A percentile compares a stretch with the other conserved stretches of the same genome.
These are phyloP conservation scores for Oasisia sp. DNA, from an alignment of 2,888 invertebrate genomes.

Conservation along the genomic window DNA sequence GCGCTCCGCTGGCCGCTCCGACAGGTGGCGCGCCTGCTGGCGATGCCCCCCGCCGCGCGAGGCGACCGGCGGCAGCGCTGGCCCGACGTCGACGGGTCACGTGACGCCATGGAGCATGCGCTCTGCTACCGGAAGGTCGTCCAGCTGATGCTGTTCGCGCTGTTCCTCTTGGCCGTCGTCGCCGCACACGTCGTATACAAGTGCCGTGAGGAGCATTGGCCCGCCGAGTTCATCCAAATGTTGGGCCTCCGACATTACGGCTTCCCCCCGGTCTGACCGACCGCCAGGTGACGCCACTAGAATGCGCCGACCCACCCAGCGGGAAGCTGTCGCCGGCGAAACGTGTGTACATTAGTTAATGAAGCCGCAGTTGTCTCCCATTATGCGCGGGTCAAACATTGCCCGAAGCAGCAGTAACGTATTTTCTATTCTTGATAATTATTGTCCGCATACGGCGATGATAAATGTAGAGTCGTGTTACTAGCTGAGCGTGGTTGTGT, in stretches of 20 bases:
- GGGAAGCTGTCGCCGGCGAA: neutral
- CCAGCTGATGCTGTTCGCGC: neutral
- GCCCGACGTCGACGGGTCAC: conserved; percentile 12
- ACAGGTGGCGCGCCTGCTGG: neutral
- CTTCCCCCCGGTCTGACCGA: neutral
- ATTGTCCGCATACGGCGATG: neutral
- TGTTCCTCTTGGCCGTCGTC: neutral
- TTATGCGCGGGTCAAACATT: neutral
- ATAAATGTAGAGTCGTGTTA: neutral
- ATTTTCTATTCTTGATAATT: neutral
- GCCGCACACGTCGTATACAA: neutral
- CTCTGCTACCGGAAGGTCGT: neutral
- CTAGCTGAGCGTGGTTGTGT: neutral
- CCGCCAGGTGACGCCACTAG: neutral
- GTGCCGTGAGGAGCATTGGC: neutral
- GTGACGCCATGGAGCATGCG: neutral
- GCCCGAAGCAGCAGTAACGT: neutral
- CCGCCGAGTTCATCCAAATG: neutral
- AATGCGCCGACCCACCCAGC: neutral
- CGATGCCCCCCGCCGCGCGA: neutral
- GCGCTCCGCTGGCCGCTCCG: neutral
- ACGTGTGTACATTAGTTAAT: neutral
- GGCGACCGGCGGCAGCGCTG: neutral
- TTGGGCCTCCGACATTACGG: neutral
- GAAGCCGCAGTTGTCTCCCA: neutral